These are phyloP conservation scores for Neosilurus hyrtlii DNA, from an alignment of 2,797 vertebrate genomes.

Conservation along the genomic window DNA sequence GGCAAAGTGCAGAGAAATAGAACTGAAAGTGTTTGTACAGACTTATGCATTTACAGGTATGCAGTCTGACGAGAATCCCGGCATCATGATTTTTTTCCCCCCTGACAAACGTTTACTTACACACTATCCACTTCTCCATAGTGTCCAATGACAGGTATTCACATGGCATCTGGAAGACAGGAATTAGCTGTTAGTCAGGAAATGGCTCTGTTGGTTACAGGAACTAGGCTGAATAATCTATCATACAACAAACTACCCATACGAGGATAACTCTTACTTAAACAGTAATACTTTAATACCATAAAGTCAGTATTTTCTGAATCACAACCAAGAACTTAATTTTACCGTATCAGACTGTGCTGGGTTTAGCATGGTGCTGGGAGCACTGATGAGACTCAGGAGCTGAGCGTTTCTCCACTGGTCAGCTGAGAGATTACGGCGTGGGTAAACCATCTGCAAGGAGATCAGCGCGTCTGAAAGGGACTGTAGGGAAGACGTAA, in stretches of 20 bases:
- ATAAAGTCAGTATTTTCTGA: not conserved
- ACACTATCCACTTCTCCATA: constrained; percentile 99
- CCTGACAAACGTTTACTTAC: constrained; percentile 71
- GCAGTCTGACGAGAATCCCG: constrained; percentile 1
- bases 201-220: not conserved
- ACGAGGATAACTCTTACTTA: too few relatives aligned
- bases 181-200: not conserved
- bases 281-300: too few relatives aligned
- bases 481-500: constrained; percentile 70
- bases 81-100: too few relatives aligned
- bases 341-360: constrained; percentile 97
- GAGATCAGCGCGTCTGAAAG: constrained; percentile 95
- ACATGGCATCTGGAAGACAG: constrained; percentile 88
- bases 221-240: not conserved
- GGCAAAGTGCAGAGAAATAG: not conserved
- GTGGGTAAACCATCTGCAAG: constrained; percentile 96
- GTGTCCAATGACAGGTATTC: constrained; percentile 96
- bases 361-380: constrained; percentile 97
- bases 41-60: not conserved
- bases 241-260: not conserved
- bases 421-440: constrained; percentile 96
- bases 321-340: not conserved
- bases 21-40: not conserved
- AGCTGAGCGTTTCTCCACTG: constrained; percentile 98
- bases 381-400: constrained; percentile 94